Percentiles rank a stretch among this genome's conserved stretches.
phyloP scores from a whole-genome alignment of 2,113 vertebrate genomes.

The Colistium nudipinnis region DNA sequence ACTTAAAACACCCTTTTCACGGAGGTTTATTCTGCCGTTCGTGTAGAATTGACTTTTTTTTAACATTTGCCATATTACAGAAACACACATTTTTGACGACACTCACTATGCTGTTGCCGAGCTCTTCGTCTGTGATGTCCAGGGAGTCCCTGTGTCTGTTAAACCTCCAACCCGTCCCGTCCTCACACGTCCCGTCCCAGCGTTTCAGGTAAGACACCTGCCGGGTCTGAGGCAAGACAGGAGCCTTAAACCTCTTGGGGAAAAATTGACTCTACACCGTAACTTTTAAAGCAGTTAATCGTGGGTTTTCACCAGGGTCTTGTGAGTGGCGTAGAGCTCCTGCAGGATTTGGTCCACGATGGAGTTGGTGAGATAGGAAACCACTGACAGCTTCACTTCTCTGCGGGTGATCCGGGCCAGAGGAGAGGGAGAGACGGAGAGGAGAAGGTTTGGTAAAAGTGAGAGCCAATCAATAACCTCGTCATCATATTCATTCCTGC shows the following conservation, averaged over 20 bases:
- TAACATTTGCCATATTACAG: no score
- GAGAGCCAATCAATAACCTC: conserved; percentile 54
- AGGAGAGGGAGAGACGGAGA: conserved; percentile 20
- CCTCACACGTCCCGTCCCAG: conserved; percentile 72
- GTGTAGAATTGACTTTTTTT: no score
- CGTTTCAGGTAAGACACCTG: conserved; percentile 77
- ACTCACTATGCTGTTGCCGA: conserved; percentile 80
- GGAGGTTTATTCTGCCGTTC: neutral
- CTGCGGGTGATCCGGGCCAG: conserved; percentile 66
- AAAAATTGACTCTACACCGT: neutral
- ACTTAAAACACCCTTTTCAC: neutral
- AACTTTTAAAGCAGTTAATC: conserved; percentile 42
- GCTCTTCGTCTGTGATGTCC: conserved; percentile 81
- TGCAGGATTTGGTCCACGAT: conserved; percentile 91
- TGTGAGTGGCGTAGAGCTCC: conserved; percentile 88
- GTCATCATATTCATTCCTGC: conserved; percentile 46
- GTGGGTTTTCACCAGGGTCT: conserved; percentile 83
- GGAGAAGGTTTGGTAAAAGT: conserved; percentile 37
- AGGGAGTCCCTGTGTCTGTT: conserved; percentile 80
- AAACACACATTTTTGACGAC: neutral
- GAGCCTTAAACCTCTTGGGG: neutral
- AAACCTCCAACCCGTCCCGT: conserved; percentile 70
- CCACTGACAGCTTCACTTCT: conserved; percentile 90
- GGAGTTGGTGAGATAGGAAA: conserved; percentile 91
- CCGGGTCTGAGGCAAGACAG: conserved; percentile 60